phyloP scores from a whole-genome alignment of 2,888 invertebrate genomes.

The Malacosoma neustria region DNA sequence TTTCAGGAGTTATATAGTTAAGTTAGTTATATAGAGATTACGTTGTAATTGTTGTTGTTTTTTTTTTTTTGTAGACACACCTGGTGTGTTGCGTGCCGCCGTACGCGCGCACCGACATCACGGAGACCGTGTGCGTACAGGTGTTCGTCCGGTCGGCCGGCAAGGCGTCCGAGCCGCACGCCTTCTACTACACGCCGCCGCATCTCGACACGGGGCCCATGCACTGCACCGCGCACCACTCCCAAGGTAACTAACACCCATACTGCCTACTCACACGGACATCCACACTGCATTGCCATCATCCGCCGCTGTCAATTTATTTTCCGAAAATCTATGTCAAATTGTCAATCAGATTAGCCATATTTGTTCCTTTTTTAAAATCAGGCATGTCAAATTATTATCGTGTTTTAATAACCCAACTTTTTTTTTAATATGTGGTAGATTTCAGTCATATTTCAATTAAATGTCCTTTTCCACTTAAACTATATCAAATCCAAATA shows the following conservation, averaged over 20 bases:
- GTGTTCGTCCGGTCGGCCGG: constrained; percentile 89
- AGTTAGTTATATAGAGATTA: too few relatives aligned
- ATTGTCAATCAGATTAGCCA: too few relatives aligned
- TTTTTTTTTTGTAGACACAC: constrained; percentile 79
- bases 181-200: constrained; percentile 85
- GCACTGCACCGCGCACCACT: constrained; percentile 44
- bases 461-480: too few relatives aligned
- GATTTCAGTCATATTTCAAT: too few relatives aligned
- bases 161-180: constrained; percentile 89
- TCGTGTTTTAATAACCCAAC: too few relatives aligned
- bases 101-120: constrained; percentile 79
- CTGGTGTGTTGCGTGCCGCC: constrained; percentile 90
- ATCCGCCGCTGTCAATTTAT: not conserved
- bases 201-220: constrained; percentile 36
- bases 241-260: constrained; percentile 28
- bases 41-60: too few relatives aligned
- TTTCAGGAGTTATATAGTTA: too few relatives aligned
- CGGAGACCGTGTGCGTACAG: constrained; percentile 83
- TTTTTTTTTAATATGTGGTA: too few relatives aligned
- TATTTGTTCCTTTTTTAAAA: too few relatives aligned
- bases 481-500: too few relatives aligned
- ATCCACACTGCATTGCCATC: not conserved
- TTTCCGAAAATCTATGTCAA: too few relatives aligned
- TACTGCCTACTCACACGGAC: not conserved
- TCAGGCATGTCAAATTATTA: too few relatives aligned